A percentile compares a stretch with the other conserved stretches of the same genome.
These are phyloP conservation scores for Athetis lepigone DNA, from an alignment of 2,888 invertebrate species.

Conservation along the genomic window DNA sequence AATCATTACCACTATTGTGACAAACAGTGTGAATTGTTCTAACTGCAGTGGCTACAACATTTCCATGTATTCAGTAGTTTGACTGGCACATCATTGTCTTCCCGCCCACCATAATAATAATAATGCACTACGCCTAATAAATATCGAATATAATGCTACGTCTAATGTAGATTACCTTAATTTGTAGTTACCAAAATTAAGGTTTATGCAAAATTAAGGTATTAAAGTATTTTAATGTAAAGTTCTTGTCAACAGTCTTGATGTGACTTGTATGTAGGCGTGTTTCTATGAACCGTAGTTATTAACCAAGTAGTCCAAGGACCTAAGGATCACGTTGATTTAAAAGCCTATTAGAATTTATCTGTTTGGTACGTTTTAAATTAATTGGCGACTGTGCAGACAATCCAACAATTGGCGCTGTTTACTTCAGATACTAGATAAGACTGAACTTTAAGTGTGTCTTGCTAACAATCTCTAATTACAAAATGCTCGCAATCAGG, in stretches of 20 bases:
- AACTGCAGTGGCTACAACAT: conserved; percentile 15
- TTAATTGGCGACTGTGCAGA: conserved; percentile 12
- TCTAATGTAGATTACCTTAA: not conserved
- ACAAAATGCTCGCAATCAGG: not conserved
- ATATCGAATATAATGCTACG: not conserved
- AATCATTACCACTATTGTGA: conserved; percentile 3
- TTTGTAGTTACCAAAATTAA: too few relatives aligned
- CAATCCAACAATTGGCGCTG: conserved; percentile 33
- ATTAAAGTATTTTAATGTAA: conserved; percentile 30
- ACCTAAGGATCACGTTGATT: conserved; percentile 22
- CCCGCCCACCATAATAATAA: conserved; percentile 29
- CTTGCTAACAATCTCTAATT: conserved; percentile 12
- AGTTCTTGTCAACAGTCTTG: not conserved
- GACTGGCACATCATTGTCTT: conserved; percentile 30
- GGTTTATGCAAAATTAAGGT: conserved; percentile 7
- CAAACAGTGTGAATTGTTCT: conserved; percentile 28
- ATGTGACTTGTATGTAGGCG: conserved; percentile 10
- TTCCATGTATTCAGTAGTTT: conserved; percentile 16
- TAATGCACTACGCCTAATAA: conserved; percentile 11
- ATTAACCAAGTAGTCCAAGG: conserved; percentile 31
- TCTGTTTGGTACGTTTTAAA: conserved; percentile 30
- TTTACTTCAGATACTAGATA: conserved; percentile 23
- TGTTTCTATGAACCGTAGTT: conserved; percentile 22
- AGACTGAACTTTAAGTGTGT: conserved; percentile 4
- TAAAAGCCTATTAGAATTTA: conserved; percentile 34